phyloP scores from a whole-genome alignment of 2,797 vertebrate genomes.

The Tolypeutes matacus region DNA sequence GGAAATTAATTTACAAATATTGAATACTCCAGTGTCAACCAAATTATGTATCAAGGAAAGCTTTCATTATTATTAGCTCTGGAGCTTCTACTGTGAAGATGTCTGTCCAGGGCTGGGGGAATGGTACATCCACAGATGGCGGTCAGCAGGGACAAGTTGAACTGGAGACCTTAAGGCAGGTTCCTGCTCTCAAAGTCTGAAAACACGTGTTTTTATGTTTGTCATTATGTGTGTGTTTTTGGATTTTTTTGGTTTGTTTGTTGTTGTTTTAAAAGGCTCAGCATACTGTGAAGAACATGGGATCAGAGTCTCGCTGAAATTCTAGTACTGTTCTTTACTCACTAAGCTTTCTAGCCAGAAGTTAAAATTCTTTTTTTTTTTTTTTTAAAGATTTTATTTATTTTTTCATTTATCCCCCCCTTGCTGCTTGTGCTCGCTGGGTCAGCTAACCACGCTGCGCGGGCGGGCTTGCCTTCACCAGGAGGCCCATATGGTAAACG shows the following conservation, averaged over 20 bases:
- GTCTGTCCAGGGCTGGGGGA: background rate
- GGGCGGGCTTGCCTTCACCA: too few species aligned
- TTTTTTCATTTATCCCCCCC: too few species aligned
- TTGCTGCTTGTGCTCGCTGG: too few species aligned
- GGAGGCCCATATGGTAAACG: too few species aligned
- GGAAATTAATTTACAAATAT: background rate
- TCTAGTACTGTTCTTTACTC: background rate
- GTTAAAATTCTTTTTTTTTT: too few species aligned
- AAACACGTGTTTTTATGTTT: background rate
- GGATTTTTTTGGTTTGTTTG: background rate
- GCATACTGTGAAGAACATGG: background rate
- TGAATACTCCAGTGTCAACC: background rate
- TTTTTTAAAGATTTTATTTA: too few species aligned
- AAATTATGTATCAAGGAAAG: background rate
- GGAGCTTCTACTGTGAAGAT: background rate
- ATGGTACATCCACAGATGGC: accelerated
- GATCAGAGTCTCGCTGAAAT: background rate
- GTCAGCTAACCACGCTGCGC: too few species aligned
- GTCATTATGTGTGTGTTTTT: background rate
- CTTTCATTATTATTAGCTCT: background rate
- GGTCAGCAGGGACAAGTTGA: background rate
- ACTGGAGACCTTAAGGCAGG: accelerated
- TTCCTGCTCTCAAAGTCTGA: background rate
- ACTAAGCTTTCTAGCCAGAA: background rate
- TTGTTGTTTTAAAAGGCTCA: background rate